Evolutionary conservation across 2,797 vertebrate species (phyloP).

Genomic region (Pseudotriccus pelzelni): DNA sequence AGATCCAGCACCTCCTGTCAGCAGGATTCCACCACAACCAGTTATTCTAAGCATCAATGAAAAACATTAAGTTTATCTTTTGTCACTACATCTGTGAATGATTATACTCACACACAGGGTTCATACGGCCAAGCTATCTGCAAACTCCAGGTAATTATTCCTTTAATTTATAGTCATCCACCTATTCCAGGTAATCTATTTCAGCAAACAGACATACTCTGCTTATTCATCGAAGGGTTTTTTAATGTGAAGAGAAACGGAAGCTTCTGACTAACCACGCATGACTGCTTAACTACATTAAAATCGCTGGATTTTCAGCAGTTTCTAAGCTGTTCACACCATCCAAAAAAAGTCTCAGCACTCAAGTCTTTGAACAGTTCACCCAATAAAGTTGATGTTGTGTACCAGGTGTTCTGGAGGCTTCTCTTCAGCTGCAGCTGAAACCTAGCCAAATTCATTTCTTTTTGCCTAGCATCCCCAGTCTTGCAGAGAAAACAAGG

Average conservation of each 20-base stretch:
- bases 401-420: background rate
- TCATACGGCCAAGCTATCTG: background rate
- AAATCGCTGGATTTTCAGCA: constrained; percentile 39
- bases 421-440: background rate
- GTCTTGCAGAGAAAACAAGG: constrained; percentile 7
- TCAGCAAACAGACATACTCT: background rate
- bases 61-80: background rate
- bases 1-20: background rate
- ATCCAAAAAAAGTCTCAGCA: background rate
- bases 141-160: background rate
- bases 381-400: background rate
- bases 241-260: constrained; percentile 18
- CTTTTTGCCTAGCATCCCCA: background rate
- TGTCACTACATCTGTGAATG: background rate
- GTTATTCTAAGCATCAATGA: background rate
- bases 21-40: background rate
- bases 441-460: constrained; percentile 9
- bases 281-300: background rate
- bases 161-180: background rate
- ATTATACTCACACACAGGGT: background rate
- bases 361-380: background rate
- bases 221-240: background rate
- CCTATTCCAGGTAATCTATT: background rate
- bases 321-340: background rate
- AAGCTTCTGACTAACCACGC: constrained; percentile 1